Conservation (phyloP, 2,888 invertebrate species). For the Strigamia maritima region DNA sequence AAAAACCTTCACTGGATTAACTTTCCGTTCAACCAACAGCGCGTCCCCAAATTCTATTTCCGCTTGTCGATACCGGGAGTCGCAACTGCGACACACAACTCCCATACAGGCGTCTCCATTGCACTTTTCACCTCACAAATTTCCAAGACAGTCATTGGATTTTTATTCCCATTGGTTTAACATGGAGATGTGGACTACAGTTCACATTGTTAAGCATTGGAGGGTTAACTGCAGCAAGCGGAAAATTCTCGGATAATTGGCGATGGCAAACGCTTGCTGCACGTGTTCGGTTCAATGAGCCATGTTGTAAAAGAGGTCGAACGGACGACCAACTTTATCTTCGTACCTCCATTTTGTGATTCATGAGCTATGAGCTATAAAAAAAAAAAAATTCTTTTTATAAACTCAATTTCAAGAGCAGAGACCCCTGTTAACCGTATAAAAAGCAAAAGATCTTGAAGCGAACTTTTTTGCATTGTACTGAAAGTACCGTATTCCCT, state of each 20-base stretch:
- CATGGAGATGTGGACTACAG: no score
- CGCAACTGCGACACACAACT: neutral
- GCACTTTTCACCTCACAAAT: constrained; percentile 8
- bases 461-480: no score
- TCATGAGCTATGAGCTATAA: neutral
- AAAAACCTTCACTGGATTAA: neutral
- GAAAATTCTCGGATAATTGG: constrained; percentile 17
- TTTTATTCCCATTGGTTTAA: no score
- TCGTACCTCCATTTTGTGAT: constrained; percentile 16
- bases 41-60: constrained; percentile 17
- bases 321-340: constrained; percentile 1
- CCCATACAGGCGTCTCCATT: neutral
- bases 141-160: neutral
- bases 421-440: neutral
- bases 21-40: neutral
- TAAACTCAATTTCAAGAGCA: no score
- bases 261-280: neutral
- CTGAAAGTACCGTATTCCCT: no score
- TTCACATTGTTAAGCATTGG: neutral
- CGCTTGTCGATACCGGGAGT: neutral
- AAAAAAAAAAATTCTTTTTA: no score
- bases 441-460: neutral
- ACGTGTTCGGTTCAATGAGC: constrained; percentile 24
- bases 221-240: neutral
- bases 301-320: neutral